Evolutionary conservation across 2,113 vertebrate species (phyloP), one percentile per base, ranked within the genome.

Genomic region (Nycticorax nycticorax): DNA sequence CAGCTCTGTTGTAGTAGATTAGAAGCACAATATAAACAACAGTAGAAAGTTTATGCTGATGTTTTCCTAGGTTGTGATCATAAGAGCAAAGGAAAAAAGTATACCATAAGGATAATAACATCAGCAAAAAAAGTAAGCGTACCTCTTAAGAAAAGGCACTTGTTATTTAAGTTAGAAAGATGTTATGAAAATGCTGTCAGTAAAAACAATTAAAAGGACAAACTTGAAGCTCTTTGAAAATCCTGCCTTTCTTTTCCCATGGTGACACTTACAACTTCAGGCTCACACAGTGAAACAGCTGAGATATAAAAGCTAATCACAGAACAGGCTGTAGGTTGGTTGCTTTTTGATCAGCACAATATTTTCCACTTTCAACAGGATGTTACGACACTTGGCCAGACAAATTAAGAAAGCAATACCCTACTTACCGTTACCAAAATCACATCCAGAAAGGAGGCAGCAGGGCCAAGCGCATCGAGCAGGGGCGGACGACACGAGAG

Each of bases 401-500:
- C 28, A 59, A 63, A 63, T 48, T 56, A 30, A 47, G 20, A 33
- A 66, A 86, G 37, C 23, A 77, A 71, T n/a, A 73, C 17, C 24
- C 79, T 62, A 3, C 55, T 84, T 80, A 57, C 59, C 14, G 2
- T 13, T 67, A 73, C 43, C 2, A 1, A 78, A 81, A 55, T 63
- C n/a, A 21, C 52, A 75, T 32, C 50, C 57, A 68, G 74, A 60
- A 88, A 28, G 33, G 75, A 75, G n/a, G 52, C 15, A 7, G 69
- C 56, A 82, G 37, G n/a, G 52, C 32, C 41, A 75, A n/a, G 60
- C 4, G 2, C n/a, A 35, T 5, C 0, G 3, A 62, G 45, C 43
- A 33, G 32, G 23, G 28, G n/a, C 0, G 0, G 52, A 71, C 0
- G 0, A 55, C 57, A 33, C 0, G 0, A 59, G 30, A 72, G 9